Evolutionary conservation across 2,113 vertebrate genomes (phyloP).

Genomic region (Boulengerochromis microlepis): DNA sequence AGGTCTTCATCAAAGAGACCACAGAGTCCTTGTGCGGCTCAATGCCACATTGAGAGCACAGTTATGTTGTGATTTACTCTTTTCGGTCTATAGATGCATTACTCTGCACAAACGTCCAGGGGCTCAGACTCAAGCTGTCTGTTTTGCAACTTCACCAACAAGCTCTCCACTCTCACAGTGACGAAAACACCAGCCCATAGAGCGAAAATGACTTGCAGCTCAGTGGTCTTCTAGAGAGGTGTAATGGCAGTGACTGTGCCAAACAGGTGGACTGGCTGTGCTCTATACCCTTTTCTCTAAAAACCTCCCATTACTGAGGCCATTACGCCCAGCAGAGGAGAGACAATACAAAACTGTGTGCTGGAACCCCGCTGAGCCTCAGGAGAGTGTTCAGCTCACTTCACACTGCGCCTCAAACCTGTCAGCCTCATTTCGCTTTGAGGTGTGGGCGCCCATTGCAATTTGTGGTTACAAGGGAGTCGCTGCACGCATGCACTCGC

Average conservation of each 20-base stretch:
- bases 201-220: background rate
- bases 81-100: background rate
- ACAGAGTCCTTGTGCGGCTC: background rate
- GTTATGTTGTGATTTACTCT: background rate
- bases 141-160: background rate
- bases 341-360: background rate
- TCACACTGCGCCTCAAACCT: background rate
- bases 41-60: background rate
- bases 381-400: background rate
- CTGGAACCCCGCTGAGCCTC: background rate
- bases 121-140: constrained; percentile 14
- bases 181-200: background rate
- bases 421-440: background rate
- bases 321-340: background rate
- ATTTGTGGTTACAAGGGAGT: background rate
- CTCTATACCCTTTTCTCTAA: background rate
- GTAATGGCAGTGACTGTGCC: background rate
- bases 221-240: background rate
- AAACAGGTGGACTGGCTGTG: background rate
- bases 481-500: background rate
- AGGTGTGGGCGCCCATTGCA: background rate
- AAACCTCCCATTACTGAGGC: constrained; percentile 2
- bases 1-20: background rate
- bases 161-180: background rate
- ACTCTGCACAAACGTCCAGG: background rate